Percentiles rank a stretch among this genome's conserved stretches.
Evolutionary conservation across 2,113 vertebrate genomes (phyloP).

Genomic region (Peucedramus taeniatus): DNA sequence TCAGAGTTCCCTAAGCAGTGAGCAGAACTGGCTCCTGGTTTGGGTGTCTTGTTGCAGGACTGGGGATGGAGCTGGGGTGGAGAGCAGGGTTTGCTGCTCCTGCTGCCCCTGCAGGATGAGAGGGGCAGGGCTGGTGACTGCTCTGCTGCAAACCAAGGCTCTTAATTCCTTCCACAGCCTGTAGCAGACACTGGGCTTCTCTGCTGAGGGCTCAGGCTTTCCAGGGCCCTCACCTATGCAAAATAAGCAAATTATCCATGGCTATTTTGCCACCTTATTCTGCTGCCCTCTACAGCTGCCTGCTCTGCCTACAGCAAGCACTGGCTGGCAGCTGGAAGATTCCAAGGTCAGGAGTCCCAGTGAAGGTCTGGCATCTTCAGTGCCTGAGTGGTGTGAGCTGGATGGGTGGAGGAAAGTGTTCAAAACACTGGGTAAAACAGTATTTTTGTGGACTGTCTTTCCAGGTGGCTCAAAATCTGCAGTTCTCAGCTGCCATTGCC

Average conservation of each 20-base stretch:
- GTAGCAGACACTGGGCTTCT: background rate
- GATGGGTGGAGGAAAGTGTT: background rate
- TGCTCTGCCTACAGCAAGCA: background rate
- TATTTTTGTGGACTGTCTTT: background rate
- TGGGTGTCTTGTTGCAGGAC: no score
- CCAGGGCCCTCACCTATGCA: background rate
- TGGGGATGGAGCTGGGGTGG: background rate
- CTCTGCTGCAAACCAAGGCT: background rate
- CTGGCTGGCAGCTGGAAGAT: background rate
- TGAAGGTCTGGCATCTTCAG: background rate
- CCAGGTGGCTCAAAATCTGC: background rate
- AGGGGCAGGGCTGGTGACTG: accelerated
- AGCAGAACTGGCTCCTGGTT: background rate
- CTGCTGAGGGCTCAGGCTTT: background rate
- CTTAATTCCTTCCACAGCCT: background rate
- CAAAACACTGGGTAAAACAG: background rate
- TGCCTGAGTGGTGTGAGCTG: background rate
- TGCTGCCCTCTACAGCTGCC: background rate
- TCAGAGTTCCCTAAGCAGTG: background rate
- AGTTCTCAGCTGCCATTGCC: background rate
- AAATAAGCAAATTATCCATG: background rate
- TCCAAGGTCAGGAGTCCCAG: accelerated
- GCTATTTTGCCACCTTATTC: background rate
- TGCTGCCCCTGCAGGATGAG: background rate
- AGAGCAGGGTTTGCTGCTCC: background rate